Percentiles rank a stretch among this genome's conserved stretches.
Conservation (phyloP, 2,888 invertebrate genomes). For the Rotaria macrura region DNA sequence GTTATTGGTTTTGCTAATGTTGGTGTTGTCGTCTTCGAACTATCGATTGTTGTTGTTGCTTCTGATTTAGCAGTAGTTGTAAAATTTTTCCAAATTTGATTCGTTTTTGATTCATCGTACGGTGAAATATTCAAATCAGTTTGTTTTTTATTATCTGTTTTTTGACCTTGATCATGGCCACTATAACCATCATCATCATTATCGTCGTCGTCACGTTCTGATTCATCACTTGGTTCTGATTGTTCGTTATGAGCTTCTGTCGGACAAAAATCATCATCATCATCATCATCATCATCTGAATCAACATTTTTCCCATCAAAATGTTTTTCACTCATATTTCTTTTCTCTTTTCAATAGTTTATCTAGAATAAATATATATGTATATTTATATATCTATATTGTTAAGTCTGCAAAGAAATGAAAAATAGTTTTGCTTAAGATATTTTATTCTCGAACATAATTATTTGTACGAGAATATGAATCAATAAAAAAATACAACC, state of each 20-base stretch:
- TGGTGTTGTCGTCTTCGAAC: neutral
- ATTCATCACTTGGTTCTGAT: neutral
- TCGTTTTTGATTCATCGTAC: neutral
- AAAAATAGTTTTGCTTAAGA: neutral
- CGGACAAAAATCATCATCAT: neutral
- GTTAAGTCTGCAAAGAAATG: neutral
- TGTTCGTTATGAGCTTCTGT: neutral
- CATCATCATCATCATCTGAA: neutral
- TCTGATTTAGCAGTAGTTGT: neutral
- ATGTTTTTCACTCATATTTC: neutral
- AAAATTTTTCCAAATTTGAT: neutral
- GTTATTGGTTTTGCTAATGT: neutral
- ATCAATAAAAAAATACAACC: neutral
- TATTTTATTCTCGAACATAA: neutral
- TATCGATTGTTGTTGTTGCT: neutral
- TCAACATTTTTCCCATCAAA: neutral
- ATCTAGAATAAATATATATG: slow-evolving; percentile 8
- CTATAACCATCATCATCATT: neutral
- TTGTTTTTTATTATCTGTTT: neutral
- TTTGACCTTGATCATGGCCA: neutral
- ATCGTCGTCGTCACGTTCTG: neutral
- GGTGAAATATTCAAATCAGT: neutral
- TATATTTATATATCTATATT: neutral
- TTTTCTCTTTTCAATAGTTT: neutral
- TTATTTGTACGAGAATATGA: neutral